phyloP scores from a whole-genome alignment of 2,888 invertebrate genomes.

The Anodontia alba region DNA sequence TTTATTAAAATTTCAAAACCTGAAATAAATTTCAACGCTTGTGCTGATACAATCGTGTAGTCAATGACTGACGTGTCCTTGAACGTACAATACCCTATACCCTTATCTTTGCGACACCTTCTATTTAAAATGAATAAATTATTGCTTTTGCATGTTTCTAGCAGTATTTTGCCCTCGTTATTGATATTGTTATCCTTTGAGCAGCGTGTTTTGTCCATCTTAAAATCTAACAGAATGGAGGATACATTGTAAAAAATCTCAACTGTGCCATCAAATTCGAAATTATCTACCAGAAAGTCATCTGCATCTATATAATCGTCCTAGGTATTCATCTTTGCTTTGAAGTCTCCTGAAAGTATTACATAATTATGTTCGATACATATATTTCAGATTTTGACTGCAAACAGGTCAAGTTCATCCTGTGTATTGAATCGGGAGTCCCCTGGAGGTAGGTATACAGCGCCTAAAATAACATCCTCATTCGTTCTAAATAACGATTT shows the following conservation, averaged over 20 bases:
- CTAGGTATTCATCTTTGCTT: constrained; percentile 4
- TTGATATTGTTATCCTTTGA: background rate
- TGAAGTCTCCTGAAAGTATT: constrained; percentile 19
- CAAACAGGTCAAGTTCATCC: constrained; percentile 23
- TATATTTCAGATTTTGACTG: constrained; percentile 11
- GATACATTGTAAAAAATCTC: background rate
- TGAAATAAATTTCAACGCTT: background rate
- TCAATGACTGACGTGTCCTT: background rate
- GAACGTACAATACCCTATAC: background rate
- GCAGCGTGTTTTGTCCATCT: background rate
- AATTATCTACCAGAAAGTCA: constrained; percentile 15
- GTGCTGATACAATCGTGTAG: background rate
- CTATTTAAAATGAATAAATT: constrained; percentile 18
- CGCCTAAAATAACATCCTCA: background rate
- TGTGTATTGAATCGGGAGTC: constrained; percentile 18
- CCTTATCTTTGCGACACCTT: constrained; percentile 1
- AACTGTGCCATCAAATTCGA: constrained; percentile 16
- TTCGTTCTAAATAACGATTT: background rate
- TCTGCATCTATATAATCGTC: constrained; percentile 18
- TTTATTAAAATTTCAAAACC: background rate
- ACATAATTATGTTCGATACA: constrained; percentile 5
- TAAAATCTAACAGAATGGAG: background rate
- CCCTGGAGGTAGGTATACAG: constrained; percentile 16
- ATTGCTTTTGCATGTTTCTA: constrained; percentile 4
- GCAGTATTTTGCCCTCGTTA: background rate